A percentile compares a stretch with the other conserved stretches of the same genome.
Evolutionary conservation across 1,140 invertebrate species (phyloP).

Genomic region (Halesus radiatus): DNA sequence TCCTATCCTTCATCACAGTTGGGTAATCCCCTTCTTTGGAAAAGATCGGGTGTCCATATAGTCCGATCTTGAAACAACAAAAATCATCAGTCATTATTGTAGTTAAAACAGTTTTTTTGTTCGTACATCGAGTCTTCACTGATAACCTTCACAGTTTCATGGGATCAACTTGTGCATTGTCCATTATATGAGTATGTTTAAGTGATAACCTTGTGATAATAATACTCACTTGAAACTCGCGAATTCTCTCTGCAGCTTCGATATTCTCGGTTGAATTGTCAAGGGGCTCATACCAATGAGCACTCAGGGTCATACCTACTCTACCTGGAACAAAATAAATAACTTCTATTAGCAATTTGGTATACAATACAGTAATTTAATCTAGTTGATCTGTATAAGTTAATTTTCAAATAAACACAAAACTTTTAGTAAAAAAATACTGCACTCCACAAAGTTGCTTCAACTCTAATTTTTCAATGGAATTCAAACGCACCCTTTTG

Average conservation of each 20-base stretch:
- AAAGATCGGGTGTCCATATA: slow-evolving; percentile 77
- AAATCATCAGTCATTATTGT: no score
- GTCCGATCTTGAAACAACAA: slow-evolving; percentile 66
- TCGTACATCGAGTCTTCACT: background rate
- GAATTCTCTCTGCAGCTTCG: slow-evolving; percentile 64
- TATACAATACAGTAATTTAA: no score
- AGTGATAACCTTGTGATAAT: background rate
- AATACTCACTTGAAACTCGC: slow-evolving; percentile 62
- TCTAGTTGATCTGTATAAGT: background rate
- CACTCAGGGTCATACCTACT: slow-evolving; percentile 69
- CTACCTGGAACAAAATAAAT: slow-evolving; percentile 40
- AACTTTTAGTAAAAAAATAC: no score
- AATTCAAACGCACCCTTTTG: slow-evolving; percentile 18
- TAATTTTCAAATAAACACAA: background rate
- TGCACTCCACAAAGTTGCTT: no score
- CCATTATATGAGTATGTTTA: background rate
- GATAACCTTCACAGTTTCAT: background rate
- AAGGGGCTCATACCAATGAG: slow-evolving; percentile 68
- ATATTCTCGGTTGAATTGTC: slow-evolving; percentile 62
- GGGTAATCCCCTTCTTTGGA: slow-evolving; percentile 75
- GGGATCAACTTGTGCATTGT: background rate
- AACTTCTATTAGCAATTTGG: background rate
- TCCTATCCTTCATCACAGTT: slow-evolving; percentile 70
- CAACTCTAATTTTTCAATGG: background rate
- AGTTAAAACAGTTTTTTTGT: background rate